These are phyloP conservation scores for Phoenicopterus ruber DNA, from an alignment of 2,113 vertebrate genomes.

Conservation along the genomic window DNA sequence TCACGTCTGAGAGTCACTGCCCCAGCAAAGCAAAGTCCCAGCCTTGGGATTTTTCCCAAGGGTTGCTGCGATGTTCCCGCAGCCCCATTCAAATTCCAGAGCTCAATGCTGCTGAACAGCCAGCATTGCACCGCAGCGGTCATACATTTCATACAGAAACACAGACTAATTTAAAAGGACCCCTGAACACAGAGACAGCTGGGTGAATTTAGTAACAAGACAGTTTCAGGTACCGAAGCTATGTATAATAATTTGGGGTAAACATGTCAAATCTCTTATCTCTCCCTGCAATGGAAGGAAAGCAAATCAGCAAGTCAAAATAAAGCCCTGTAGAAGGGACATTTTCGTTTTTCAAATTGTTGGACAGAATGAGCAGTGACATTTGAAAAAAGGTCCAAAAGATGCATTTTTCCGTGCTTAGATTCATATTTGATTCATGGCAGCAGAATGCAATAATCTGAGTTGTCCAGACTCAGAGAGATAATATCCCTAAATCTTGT, in stretches of 20 bases:
- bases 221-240: not conserved
- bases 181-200: not conserved
- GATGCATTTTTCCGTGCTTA: slow-evolving; percentile 50
- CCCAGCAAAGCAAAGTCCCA: not conserved
- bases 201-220: not conserved
- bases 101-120: not conserved
- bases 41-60: not conserved
- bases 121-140: not conserved
- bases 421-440: slow-evolving; percentile 43
- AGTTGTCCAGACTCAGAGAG: slow-evolving; percentile 40
- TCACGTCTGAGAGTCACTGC: not conserved
- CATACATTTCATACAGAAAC: not conserved
- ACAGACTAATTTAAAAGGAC: not conserved
- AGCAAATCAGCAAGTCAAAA: slow-evolving; percentile 10
- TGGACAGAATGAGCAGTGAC: slow-evolving; percentile 33
- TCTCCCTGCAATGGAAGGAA: not conserved
- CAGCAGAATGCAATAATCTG: slow-evolving; percentile 36
- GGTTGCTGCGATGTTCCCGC: not conserved
- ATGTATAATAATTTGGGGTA: not conserved
- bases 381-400: slow-evolving; percentile 31
- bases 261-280: not conserved
- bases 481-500: slow-evolving; percentile 60
- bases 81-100: slow-evolving; percentile 3
- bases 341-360: slow-evolving; percentile 26
- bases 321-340: not conserved